These are phyloP conservation scores for Eospalax fontanierii DNA, from an alignment of 2,797 vertebrate genomes.

Conservation along the genomic window DNA sequence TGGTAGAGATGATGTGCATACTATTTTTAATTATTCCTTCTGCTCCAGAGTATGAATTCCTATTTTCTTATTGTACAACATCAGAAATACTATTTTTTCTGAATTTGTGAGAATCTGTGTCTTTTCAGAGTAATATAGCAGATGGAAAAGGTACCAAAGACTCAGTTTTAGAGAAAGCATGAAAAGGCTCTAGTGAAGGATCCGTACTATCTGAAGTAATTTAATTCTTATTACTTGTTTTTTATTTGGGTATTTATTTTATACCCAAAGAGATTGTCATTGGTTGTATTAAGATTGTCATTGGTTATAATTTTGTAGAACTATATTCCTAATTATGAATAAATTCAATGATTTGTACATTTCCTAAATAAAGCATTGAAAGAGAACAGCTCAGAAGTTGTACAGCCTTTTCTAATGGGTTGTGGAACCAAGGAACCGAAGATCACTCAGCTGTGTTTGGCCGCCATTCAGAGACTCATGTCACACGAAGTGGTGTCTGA, in stretches of 20 bases:
- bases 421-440: constrained; percentile 99
- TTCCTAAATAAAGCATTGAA: constrained; percentile 95
- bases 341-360: constrained; percentile 78
- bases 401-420: constrained; percentile 99
- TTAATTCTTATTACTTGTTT: constrained; percentile 56
- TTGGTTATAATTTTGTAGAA: constrained; percentile 44
- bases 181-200: background rate
- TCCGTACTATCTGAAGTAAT: background rate
- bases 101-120: constrained; percentile 43
- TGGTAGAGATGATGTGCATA: background rate
- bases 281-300: constrained; percentile 46
- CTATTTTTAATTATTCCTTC: constrained; percentile 57
- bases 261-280: background rate
- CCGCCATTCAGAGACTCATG: constrained; percentile 99
- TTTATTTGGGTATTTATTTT: constrained; percentile 72
- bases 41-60: constrained; percentile 54
- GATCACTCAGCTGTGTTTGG: constrained; percentile 98
- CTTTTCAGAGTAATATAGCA: constrained; percentile 25
- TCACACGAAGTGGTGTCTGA: constrained; percentile 99
- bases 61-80: constrained; percentile 13
- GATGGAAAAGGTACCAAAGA: background rate
- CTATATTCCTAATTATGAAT: constrained; percentile 52
- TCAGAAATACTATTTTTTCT: constrained; percentile 64
- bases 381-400: constrained; percentile 99
- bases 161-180: background rate